Percentiles rank a stretch among this genome's conserved stretches.
Evolutionary conservation across 2,113 vertebrate species (phyloP).

Genomic region (Ophthalmolycus amberensis): DNA sequence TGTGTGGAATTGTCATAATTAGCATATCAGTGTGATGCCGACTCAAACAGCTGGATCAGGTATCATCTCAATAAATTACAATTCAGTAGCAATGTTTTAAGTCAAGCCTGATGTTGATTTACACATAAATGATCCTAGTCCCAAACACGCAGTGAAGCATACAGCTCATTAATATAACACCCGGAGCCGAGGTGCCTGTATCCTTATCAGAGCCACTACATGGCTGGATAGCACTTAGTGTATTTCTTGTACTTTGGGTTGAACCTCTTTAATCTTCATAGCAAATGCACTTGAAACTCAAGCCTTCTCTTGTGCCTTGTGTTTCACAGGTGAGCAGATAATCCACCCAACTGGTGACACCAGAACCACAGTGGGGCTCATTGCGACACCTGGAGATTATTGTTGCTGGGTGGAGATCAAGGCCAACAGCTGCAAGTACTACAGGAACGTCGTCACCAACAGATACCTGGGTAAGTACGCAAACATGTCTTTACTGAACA

Average conservation of each 20-base stretch:
- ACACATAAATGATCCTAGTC: too few species aligned
- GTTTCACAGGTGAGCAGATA: conserved; percentile 42
- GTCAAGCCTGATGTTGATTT: too few species aligned
- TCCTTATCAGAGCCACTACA: too few species aligned
- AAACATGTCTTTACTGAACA: neutral
- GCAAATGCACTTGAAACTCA: neutral
- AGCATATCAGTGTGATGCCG: neutral
- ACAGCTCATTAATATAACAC: too few species aligned
- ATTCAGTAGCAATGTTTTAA: too few species aligned
- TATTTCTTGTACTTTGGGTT: too few species aligned
- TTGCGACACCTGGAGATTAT: neutral
- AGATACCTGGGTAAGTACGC: conserved; percentile 52
- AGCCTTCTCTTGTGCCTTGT: neutral
- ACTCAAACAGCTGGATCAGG: too few species aligned
- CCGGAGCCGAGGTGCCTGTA: too few species aligned
- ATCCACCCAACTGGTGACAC: neutral
- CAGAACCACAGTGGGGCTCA: conserved; percentile 56
- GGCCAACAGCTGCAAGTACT: conserved; percentile 48
- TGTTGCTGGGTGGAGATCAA: conserved; percentile 70
- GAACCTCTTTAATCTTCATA: neutral
- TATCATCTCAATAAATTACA: too few species aligned
- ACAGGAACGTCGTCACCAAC: conserved; percentile 45
- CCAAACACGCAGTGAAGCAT: too few species aligned
- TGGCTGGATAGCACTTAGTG: too few species aligned
- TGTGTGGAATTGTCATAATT: neutral